Evolutionary conservation across 2,888 invertebrate genomes (phyloP), one percentile per base, ranked within the genome.

Genomic region (Cactoblastis cactorum): DNA sequence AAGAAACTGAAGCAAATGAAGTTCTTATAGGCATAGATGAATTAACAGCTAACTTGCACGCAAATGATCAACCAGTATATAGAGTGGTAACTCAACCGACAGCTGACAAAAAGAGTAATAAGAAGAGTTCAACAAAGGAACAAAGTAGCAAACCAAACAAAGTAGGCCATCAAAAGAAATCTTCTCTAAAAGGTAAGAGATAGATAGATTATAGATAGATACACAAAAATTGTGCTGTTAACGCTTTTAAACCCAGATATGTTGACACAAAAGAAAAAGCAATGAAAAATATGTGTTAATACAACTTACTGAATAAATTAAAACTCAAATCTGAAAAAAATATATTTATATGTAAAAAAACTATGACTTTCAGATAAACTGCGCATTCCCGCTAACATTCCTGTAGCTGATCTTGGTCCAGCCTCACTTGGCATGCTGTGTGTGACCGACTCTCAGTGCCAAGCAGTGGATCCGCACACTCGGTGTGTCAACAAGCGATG

Each of bases 371-470:
- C 65, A 89, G 89, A 89, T 56, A 89, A 89, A 56, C 77, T 86
- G 55, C 83, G 87, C 18, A 75, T 77, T 39, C 77, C 86, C 8
- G 75, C 79, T 5, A 88, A 87, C 37, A 67, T 69, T n/a, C 55
- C 72, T n/a, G 71, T 80, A 5, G 75, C 89, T 52, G 88, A 90
- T 53, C 80, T 86, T 12, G 88, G 86, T 0, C 88, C 90, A 43
- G 92, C 95, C 5, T 96, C 96, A 14, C 86, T 97, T 33, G 97
- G 97, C 5, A 91, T 95, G 68, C 83, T 92, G 2, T 97, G 97
- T 71, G 84, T 91, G 37, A 92, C 92, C 18, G 94, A 96, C 77
- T 83, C 93, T 28, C 96, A 97, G 80, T 97, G 97, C 70, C 93
- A 93, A 65, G 90, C 93, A 62, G 93, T 96, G 5, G 97, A 97